Conservation (phyloP, 1,140 invertebrate species). For the Vollenhovia emeryi region DNA sequence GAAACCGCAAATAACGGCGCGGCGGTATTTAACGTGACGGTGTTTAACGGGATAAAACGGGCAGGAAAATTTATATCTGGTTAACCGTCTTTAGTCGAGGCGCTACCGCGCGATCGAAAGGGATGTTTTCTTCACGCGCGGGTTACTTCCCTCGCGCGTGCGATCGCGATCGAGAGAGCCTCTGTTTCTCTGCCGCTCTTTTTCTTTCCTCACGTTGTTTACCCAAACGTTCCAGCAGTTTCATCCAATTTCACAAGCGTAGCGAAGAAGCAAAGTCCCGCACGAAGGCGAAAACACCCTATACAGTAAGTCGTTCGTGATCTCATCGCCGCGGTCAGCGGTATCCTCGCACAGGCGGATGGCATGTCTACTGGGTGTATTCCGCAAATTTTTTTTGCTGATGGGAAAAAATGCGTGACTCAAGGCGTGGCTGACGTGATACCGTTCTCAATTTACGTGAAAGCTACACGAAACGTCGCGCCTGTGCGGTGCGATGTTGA, state of each 20-base stretch:
- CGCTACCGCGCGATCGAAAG: neutral
- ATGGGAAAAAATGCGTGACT: conserved; percentile 40
- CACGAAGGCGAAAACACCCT: conserved; percentile 25
- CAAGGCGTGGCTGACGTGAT: conserved; percentile 34
- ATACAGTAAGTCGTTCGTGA: conserved; percentile 16
- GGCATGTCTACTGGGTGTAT: conserved; percentile 1
- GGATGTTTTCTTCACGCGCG: conserved; percentile 22
- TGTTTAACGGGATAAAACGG: conserved; percentile 25
- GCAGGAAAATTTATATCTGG: neutral
- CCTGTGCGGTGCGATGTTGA: neutral
- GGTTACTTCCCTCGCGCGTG: neutral
- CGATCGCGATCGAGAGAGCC: neutral
- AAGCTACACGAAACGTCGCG: conserved; percentile 36
- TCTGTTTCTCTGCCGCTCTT: neutral
- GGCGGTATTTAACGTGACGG: neutral
- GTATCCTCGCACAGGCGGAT: conserved; percentile 22
- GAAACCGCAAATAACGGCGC: conserved; percentile 35
- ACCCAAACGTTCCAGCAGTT: conserved; percentile 52
- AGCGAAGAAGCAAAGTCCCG: conserved; percentile 49
- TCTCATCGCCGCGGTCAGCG: conserved; percentile 25
- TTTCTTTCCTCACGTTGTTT: conserved; percentile 14
- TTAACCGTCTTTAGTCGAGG: conserved; percentile 23
- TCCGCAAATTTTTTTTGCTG: conserved; percentile 3
- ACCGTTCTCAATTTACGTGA: conserved; percentile 43
- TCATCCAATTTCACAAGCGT: conserved; percentile 51